A percentile compares a stretch with the other conserved stretches of the same genome.
phyloP scores from a whole-genome alignment of 2,888 invertebrate genomes.

The Drosophila hamatofila region DNA sequence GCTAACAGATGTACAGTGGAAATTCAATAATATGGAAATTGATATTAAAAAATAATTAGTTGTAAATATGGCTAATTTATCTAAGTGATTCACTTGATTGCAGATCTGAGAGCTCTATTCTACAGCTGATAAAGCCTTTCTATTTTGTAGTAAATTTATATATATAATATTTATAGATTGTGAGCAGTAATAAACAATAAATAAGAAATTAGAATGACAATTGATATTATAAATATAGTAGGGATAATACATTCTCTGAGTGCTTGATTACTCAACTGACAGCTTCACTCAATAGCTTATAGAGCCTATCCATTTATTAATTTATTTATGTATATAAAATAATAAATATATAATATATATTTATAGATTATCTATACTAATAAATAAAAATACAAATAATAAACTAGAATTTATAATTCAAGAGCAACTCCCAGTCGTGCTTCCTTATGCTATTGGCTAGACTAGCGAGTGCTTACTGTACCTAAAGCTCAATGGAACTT shows the following conservation, averaged over 20 bases:
- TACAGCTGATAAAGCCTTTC: background rate
- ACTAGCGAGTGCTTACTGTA: slow-evolving; percentile 4
- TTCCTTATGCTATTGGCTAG: background rate
- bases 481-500: slow-evolving; percentile 2
- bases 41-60: background rate
- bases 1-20: slow-evolving; percentile 3
- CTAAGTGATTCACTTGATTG: background rate
- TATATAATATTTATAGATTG: background rate
- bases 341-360: background rate
- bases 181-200: too few relatives aligned
- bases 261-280: background rate
- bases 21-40: background rate
- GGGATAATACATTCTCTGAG: background rate
- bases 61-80: background rate
- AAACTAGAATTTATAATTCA: too few relatives aligned
- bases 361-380: too few relatives aligned
- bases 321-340: background rate
- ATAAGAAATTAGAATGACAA: too few relatives aligned
- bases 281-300: background rate
- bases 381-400: too few relatives aligned
- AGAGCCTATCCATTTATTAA: background rate
- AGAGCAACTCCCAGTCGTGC: background rate
- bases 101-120: background rate
- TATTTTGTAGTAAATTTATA: background rate
- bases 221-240: background rate